Base-by-base conservation (phyloP, 1,140 invertebrate genomes). In the Elysia chlorotica region DNA sequence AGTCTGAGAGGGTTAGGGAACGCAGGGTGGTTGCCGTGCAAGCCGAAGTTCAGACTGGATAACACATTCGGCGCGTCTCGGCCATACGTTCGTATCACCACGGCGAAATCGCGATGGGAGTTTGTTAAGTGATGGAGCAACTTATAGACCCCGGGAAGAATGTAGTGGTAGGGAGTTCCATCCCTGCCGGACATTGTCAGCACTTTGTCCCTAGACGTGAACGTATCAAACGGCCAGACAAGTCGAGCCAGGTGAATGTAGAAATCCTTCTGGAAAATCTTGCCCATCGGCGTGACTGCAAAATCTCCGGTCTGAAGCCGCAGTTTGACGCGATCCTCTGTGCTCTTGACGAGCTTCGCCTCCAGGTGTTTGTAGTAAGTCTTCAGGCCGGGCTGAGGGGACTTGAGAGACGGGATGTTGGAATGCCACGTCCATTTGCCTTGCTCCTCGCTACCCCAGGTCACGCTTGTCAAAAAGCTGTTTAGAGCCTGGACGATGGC, bases 291-390 rank as follows among this genome's bases (percentile, higher is more conserved):
- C 2, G 61, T 79, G 33, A 79, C 77, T 31, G 81, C 79, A 65
- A 86, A 86, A 57, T 85, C 81, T 2, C 84, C 85, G 2, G 83
- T 85, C 17, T 74, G 79, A 21, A 79, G 61, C 53, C 84, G 62
- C 6, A 86, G 75, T 1, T 71, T 71, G 17, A 71, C 75, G 10
- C 85, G 71, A 62, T 85, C 83, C 2, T 53, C 71, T 35, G 81
- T 77, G 6, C 76, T 82, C 71, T 79, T 80, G 6, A 85, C 84
- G 3, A 84, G 76, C 37, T 76, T 73, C 17, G 76, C 77, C 66
- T 86, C 85, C 37, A 86, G 70, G 66, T 80, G 79, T 70, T 85
- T 86, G 76, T 85, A 86, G 71, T 84, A 85, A 0, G 84, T 86
- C 3, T 79, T 74, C 1, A 62, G 31, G 21, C 74, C 76, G 0